Evolutionary conservation across 2,797 vertebrate species (phyloP), one percentile per base, ranked within the genome.

Genomic region (Picus viridis): DNA sequence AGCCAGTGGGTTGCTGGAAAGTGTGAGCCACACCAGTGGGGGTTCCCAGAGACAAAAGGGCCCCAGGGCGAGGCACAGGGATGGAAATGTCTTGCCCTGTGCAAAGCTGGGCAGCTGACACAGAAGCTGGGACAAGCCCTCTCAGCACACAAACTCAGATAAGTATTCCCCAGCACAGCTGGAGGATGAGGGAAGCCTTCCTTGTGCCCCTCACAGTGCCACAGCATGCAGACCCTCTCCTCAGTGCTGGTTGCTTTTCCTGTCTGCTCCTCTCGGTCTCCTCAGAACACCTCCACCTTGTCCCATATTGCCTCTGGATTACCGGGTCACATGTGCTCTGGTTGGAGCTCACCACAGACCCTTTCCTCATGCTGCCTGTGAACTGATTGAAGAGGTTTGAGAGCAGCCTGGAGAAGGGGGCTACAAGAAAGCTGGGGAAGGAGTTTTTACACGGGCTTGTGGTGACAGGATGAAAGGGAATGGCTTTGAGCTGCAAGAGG

Each of bases 1-100:
- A 94, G 63, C 53, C 64, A 88, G 95, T 96, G 85, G 90, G 96
- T 54, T 89, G 93, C 87, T 94, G 96, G 96, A 96, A 96, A 96
- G 54, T 91, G 77, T 96, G 95, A 95, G 90, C 83, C 80, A 65
- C 39, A 45, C 34, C n/a, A 79, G 20, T 76, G 39, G 74, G 70
- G 79, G 41, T 83, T 94, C 89, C 87, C 39, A 69, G 83, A 88
- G 63, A 49, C 49, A 92, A 77, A 78, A 81, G 49, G 43, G 49
- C 34, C 69, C 32, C 34, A 76, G 43, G 24, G 47, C 57, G 80
- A 90, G 70, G 76, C 57, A 58, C 3, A 5, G 3, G 17, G 34
- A n/a, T 90, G 81, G 84, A 93, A 96, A 92, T 16, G 17, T 67
- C n/a, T 72, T 34, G 19, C 2, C 26, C 59, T 63, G 6, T 34